Conservation (phyloP, 1,140 invertebrate genomes). For the Asbolus verrucosus region DNA sequence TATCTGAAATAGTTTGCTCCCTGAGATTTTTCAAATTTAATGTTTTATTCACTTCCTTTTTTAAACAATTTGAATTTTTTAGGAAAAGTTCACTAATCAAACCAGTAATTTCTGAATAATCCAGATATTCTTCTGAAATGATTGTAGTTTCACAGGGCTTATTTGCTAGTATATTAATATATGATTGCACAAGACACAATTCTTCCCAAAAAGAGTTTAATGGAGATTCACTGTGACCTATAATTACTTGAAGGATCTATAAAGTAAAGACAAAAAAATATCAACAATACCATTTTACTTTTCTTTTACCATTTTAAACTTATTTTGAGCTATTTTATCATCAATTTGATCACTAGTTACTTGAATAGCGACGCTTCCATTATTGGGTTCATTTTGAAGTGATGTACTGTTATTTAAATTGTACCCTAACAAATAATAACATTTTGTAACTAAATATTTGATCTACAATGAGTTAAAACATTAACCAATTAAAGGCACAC, state of each 20-base stretch:
- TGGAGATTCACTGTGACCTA: slow-evolving; percentile 44
- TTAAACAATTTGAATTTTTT: slow-evolving; percentile 4
- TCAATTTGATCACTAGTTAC: slow-evolving; percentile 23
- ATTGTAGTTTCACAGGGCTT: slow-evolving; percentile 18
- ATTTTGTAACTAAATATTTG: slow-evolving; percentile 28
- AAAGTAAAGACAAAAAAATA: slow-evolving; percentile 24
- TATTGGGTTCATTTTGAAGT: slow-evolving; percentile 12
- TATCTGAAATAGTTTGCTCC: slow-evolving; percentile 45
- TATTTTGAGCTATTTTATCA: neutral
- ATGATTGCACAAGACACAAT: slow-evolving; percentile 40
- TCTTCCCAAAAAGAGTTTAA: slow-evolving; percentile 45
- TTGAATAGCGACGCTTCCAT: slow-evolving; percentile 46
- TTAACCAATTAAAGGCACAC: too few relatives aligned
- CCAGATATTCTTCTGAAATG: slow-evolving; percentile 38
- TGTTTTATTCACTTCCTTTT: slow-evolving; percentile 8
- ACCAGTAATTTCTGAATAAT: slow-evolving; percentile 40
- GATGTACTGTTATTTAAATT: slow-evolving; percentile 36
- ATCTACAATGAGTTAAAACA: too few relatives aligned
- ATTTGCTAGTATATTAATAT: slow-evolving; percentile 36
- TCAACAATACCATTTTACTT: neutral
- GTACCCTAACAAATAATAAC: slow-evolving; percentile 47
- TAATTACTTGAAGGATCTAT: slow-evolving; percentile 47
- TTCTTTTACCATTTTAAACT: neutral
- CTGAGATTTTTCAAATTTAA: slow-evolving; percentile 47
- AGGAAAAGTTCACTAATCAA: slow-evolving; percentile 44